A percentile compares a stretch with the other conserved stretches of the same genome.
phyloP scores from a whole-genome alignment of 2,797 vertebrate species.

The Smutsia gigantea region DNA sequence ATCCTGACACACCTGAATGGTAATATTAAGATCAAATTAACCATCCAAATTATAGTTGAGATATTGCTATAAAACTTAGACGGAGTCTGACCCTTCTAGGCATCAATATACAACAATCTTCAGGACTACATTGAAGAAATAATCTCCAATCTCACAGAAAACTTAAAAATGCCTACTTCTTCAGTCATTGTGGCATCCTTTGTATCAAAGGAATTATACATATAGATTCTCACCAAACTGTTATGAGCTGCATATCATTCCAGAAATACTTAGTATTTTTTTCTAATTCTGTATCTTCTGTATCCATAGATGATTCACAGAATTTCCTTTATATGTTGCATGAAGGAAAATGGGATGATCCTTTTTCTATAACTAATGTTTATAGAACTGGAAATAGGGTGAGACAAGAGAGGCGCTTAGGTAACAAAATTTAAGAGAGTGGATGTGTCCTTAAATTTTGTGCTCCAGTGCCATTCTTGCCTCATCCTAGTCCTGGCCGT shows the following conservation, averaged over 20 bases:
- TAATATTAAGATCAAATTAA: neutral
- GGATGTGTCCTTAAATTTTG: neutral
- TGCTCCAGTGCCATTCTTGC: neutral
- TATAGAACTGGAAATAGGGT: neutral
- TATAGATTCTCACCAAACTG: neutral
- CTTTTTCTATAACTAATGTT: neutral
- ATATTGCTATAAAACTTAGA: neutral
- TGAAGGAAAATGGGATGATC: neutral
- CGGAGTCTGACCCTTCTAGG: neutral
- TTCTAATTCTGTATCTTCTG: neutral
- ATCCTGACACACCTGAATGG: neutral
- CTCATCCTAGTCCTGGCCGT: neutral
- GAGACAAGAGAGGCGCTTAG: neutral
- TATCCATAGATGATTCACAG: neutral
- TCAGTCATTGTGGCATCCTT: neutral
- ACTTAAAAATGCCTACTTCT: neutral
- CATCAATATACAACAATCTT: neutral
- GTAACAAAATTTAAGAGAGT: neutral
- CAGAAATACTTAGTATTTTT: neutral
- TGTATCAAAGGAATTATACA: neutral
- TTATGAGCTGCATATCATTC: neutral
- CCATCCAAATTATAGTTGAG: neutral
- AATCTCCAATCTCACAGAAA: neutral
- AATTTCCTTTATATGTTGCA: neutral
- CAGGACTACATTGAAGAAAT: neutral